phyloP scores from a whole-genome alignment of 2,113 vertebrate genomes.

The Scomber colias region DNA sequence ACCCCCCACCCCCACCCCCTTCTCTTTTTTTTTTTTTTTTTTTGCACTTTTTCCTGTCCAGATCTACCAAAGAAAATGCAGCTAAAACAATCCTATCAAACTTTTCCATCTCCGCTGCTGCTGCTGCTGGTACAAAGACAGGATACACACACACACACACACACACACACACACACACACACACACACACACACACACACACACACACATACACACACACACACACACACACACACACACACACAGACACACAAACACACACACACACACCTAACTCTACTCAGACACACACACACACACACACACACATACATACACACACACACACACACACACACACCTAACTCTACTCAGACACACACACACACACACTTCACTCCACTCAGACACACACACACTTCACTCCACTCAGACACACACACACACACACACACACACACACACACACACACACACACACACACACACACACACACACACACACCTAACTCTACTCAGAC shows the following conservation, averaged over 20 bases:
- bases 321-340: background rate
- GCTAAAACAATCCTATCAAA: constrained; percentile 54
- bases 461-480: background rate
- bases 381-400: constrained; percentile 6
- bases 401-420: too few species aligned
- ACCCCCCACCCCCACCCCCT: too few species aligned
- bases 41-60: constrained; percentile 42
- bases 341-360: too few species aligned
- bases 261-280: background rate
- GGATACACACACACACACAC: constrained; percentile 18
- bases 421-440: background rate
- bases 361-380: background rate
- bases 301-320: background rate
- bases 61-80: constrained; percentile 8
- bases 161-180: background rate
- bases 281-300: background rate
- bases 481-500: background rate
- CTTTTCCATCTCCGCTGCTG: constrained; percentile 1
- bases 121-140: constrained; percentile 38
- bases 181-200: background rate
- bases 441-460: background rate
- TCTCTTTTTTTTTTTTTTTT: background rate
- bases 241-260: background rate
- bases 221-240: background rate
- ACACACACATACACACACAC: background rate